These are phyloP conservation scores for Hystrix cristata DNA, from an alignment of 2,113 vertebrate species.

Conservation along the genomic window DNA sequence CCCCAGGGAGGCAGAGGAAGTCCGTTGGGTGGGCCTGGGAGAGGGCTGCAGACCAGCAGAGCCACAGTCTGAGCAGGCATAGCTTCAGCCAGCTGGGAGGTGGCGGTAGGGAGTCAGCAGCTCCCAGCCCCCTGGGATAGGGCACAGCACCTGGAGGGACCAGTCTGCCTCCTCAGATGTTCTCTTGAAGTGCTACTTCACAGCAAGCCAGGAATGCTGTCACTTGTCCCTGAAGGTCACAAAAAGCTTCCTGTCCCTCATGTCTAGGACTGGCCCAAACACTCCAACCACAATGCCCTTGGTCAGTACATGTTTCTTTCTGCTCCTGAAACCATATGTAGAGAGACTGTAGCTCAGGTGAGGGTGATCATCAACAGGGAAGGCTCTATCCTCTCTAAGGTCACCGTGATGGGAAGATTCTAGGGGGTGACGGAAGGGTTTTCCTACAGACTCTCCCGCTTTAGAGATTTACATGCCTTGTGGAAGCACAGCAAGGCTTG, in stretches of 20 bases:
- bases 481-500: not conserved
- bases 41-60: not conserved
- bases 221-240: not conserved
- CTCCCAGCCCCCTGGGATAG: not conserved
- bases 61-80: rapidly evolving
- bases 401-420: not conserved
- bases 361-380: not conserved
- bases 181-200: not conserved
- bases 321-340: not conserved
- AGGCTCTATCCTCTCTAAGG: not conserved
- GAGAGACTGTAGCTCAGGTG: not conserved
- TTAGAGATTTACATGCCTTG: not conserved
- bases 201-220: not conserved
- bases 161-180: not conserved
- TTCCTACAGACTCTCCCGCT: rapidly evolving
- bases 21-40: not conserved
- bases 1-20: not conserved
- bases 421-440: not conserved
- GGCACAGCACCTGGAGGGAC: not conserved
- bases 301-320: not conserved
- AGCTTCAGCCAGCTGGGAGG: not conserved
- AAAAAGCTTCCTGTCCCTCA: not conserved
- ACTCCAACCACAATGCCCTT: not conserved
- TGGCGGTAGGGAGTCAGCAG: not conserved
- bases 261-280: not conserved